Conservation (phyloP, 2,888 invertebrate species). For the Lysandra coridon region DNA sequence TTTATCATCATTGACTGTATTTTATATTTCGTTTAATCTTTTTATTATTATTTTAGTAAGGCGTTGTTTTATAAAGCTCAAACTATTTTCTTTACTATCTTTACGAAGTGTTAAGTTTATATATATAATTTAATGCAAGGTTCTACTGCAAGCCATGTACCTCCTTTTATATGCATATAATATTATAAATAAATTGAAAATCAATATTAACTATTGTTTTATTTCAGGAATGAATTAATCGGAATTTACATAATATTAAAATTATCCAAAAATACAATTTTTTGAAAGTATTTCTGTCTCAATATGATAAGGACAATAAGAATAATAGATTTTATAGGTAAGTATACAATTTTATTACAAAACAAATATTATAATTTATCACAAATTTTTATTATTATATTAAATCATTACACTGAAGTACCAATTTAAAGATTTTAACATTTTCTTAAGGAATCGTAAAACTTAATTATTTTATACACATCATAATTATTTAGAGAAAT, state of each 20-base stretch:
- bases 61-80: conserved; percentile 4
- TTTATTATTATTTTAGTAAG: neutral
- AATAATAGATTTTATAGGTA: neutral
- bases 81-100: neutral
- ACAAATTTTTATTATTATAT: conserved; percentile 17
- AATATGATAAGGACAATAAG: neutral
- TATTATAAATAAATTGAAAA: conserved; percentile 59
- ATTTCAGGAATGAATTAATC: conserved; percentile 26
- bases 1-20: neutral
- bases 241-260: neutral
- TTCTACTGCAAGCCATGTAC: conserved; percentile 63
- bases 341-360: conserved; percentile 8
- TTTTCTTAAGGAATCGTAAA: conserved; percentile 21
- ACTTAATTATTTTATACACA: neutral
- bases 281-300: neutral
- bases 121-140: conserved; percentile 51
- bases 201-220: conserved; percentile 45
- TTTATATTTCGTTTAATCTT: neutral
- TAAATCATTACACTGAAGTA: conserved; percentile 3
- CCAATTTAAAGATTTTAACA: neutral
- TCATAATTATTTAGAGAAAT: neutral
- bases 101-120: conserved; percentile 47
- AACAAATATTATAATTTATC: conserved; percentile 9
- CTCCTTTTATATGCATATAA: conserved; percentile 63
- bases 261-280: neutral